Conservation (phyloP, 1,140 invertebrate genomes). For the Polyergus mexicanus region DNA sequence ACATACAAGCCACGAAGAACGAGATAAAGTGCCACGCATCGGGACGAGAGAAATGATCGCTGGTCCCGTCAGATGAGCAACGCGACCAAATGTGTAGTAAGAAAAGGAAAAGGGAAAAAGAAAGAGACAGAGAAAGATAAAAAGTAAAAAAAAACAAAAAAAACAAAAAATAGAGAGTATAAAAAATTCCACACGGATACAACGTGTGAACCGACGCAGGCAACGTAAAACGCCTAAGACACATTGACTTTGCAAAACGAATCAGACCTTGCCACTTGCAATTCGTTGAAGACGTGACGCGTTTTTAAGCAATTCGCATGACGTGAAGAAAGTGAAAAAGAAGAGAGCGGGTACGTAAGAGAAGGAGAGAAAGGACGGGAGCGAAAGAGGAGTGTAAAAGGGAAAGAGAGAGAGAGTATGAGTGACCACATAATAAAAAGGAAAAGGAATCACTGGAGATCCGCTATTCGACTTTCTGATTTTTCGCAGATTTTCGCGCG, state of each 20-base stretch:
- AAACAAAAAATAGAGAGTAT: not conserved
- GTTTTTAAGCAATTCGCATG: constrained; percentile 73
- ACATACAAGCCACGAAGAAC: constrained; percentile 57
- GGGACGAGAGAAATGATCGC: constrained; percentile 73
- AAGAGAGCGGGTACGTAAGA: constrained; percentile 49
- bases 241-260: constrained; percentile 44
- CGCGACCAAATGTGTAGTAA: constrained; percentile 55
- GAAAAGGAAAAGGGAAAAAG: constrained; percentile 49
- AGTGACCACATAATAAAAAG: constrained; percentile 72
- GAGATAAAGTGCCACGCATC: constrained; percentile 72
- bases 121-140: constrained; percentile 31
- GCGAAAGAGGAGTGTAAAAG: constrained; percentile 66
- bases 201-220: constrained; percentile 46
- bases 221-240: constrained; percentile 26
- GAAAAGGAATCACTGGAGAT: constrained; percentile 77
- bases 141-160: not conserved
- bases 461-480: constrained; percentile 78
- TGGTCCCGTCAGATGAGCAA: constrained; percentile 75
- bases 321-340: constrained; percentile 54
- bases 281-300: constrained; percentile 74
- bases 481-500: constrained; percentile 80
- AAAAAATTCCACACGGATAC: constrained; percentile 19
- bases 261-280: constrained; percentile 71
- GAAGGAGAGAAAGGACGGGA: constrained; percentile 53
- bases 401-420: constrained; percentile 80